A percentile compares a stretch with the other conserved stretches of the same genome.
These are phyloP conservation scores for Pachypsylla venusta DNA, from an alignment of 1,140 invertebrate species.

Conservation along the genomic window DNA sequence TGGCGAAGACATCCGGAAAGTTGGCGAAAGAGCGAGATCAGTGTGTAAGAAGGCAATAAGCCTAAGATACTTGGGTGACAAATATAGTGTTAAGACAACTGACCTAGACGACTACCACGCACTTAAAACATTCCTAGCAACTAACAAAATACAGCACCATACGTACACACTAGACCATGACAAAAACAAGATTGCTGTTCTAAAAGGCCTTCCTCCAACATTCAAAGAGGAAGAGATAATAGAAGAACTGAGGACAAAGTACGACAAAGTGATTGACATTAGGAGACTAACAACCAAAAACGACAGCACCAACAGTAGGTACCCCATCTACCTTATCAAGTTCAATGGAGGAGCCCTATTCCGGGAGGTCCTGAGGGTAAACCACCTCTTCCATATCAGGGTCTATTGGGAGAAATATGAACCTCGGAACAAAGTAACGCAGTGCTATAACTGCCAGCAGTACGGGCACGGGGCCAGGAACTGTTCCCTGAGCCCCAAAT, in stretches of 20 bases:
- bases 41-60: neutral
- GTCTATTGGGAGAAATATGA: constrained; percentile 18
- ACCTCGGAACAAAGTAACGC: constrained; percentile 15
- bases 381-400: constrained; percentile 8
- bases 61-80: neutral
- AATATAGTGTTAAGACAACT: neutral
- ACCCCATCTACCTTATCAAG: neutral
- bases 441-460: constrained; percentile 15
- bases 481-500: constrained; percentile 26
- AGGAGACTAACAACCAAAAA: neutral
- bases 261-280: neutral
- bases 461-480: constrained; percentile 23
- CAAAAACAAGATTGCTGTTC: neutral
- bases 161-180: neutral
- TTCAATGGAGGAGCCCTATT: neutral
- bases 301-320: too few relatives aligned
- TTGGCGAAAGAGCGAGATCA: too few relatives aligned
- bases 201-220: neutral
- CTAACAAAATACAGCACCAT: neutral
- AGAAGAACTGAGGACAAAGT: neutral
- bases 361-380: neutral
- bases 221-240: neutral
- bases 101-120: neutral
- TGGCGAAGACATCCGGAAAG: too few relatives aligned
- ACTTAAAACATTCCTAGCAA: neutral